Conservation (phyloP, 2,888 invertebrate species). For the Paralinhomoeus sp. region DNA sequence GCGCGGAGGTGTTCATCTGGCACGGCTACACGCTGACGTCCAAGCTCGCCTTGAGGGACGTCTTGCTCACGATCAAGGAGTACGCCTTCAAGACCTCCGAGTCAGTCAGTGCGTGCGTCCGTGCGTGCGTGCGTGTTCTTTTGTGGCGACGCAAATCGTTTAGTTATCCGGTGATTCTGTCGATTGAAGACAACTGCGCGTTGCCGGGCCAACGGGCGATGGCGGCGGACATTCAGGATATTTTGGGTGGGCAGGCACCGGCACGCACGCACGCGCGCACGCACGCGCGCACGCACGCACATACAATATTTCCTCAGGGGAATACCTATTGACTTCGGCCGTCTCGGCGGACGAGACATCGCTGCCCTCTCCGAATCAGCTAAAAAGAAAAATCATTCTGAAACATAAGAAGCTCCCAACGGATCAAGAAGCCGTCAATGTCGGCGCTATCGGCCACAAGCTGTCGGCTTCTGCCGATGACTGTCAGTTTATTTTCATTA, state of each 20-base stretch:
- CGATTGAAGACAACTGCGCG: conserved; percentile 26
- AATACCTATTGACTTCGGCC: conserved; percentile 22
- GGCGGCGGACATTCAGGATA: conserved; percentile 17
- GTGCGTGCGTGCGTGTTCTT: too few species aligned
- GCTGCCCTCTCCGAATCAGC: conserved; percentile 30
- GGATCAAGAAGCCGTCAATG: too few species aligned
- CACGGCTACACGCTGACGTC: conserved; percentile 93
- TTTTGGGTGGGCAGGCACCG: conserved; percentile 27
- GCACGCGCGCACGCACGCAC: too few species aligned
- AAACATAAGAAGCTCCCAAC: conserved; percentile 27
- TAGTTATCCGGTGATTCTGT: conserved; percentile 23
- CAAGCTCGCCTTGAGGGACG: conserved; percentile 79
- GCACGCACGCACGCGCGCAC: too few species aligned
- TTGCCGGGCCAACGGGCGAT: conserved; percentile 21
- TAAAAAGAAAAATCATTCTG: conserved; percentile 31
- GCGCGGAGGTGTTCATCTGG: conserved; percentile 43
- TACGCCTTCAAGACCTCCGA: conserved; percentile 80
- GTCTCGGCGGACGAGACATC: conserved; percentile 21
- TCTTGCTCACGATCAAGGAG: conserved; percentile 72
- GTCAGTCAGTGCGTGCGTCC: too few species aligned
- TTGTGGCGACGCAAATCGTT: neutral
- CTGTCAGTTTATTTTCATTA: too few species aligned
- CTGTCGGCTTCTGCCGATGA: too few species aligned
- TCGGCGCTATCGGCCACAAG: too few species aligned
- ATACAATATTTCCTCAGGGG: conserved; percentile 13